Percentiles rank a stretch among this genome's conserved stretches.
Conservation (phyloP, 2,888 invertebrate genomes). For the Clunio marinus region DNA sequence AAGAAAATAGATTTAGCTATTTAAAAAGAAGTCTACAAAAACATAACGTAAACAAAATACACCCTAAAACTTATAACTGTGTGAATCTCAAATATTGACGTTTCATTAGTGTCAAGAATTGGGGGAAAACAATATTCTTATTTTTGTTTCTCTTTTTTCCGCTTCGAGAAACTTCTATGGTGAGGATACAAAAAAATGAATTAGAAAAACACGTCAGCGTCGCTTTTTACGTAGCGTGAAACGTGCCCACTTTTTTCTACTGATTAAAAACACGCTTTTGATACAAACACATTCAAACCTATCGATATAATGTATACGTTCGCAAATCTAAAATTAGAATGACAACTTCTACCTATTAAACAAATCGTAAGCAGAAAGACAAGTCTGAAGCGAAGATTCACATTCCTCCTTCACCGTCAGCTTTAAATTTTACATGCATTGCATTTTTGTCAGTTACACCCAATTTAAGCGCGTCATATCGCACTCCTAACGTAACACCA, state of each 20-base stretch:
- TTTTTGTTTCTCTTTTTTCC: too few relatives aligned
- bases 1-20: too few relatives aligned
- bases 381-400: not conserved
- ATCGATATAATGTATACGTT: not conserved
- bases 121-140: too few relatives aligned
- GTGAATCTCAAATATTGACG: too few relatives aligned
- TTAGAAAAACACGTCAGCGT: too few relatives aligned
- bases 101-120: too few relatives aligned
- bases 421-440: not conserved
- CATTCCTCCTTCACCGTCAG: not conserved
- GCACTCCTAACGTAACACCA: slow-evolving; percentile 12
- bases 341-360: too few relatives aligned
- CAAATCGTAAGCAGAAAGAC: not conserved
- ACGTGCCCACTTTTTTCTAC: slow-evolving; percentile 4
- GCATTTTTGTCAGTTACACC: not conserved
- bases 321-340: not conserved
- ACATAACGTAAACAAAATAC: too few relatives aligned
- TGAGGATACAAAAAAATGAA: too few relatives aligned
- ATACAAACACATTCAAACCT: not conserved
- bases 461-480: not conserved
- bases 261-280: not conserved
- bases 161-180: too few relatives aligned
- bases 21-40: too few relatives aligned
- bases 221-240: not conserved
- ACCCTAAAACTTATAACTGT: too few relatives aligned